phyloP scores from a whole-genome alignment of 1,140 invertebrate genomes.

The Adelges cooleyi region DNA sequence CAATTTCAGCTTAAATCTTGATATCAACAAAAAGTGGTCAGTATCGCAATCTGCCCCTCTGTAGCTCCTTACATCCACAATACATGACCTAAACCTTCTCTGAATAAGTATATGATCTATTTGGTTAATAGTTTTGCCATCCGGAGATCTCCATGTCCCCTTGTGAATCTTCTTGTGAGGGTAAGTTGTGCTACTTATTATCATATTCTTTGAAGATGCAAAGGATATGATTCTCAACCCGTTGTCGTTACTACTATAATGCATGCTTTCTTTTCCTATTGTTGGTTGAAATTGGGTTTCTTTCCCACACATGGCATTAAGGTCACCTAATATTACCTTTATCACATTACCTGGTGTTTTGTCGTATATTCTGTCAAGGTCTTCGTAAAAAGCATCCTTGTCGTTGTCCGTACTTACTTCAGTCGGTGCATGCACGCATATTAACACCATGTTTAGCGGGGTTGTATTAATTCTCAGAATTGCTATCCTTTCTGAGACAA shows the following conservation, averaged over 20 bases:
- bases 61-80: constrained; percentile 24
- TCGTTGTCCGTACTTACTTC: constrained; percentile 29
- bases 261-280: constrained; percentile 37
- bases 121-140: constrained; percentile 31
- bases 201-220: constrained; percentile 30
- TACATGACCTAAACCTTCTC: constrained; percentile 8
- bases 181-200: constrained; percentile 31
- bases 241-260: constrained; percentile 33
- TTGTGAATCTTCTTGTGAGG: constrained; percentile 33
- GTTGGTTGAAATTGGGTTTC: constrained; percentile 24
- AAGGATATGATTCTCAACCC: constrained; percentile 31
- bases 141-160: constrained; percentile 31
- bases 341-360: constrained; percentile 29
- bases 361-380: constrained; percentile 20
- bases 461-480: background rate
- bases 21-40: constrained; percentile 30
- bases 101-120: constrained; percentile 32
- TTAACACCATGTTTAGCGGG: background rate
- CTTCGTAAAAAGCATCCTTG: constrained; percentile 31
- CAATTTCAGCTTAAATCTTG: constrained; percentile 26
- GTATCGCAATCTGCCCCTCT: constrained; percentile 29
- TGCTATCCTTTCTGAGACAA: background rate
- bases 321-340: constrained; percentile 29
- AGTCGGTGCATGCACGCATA: constrained; percentile 28
- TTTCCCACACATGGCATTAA: constrained; percentile 30